A percentile compares a stretch with the other conserved stretches of the same genome.
These are phyloP conservation scores for Cephus pulcher DNA, from an alignment of 2,888 invertebrate genomes.

Conservation along the genomic window DNA sequence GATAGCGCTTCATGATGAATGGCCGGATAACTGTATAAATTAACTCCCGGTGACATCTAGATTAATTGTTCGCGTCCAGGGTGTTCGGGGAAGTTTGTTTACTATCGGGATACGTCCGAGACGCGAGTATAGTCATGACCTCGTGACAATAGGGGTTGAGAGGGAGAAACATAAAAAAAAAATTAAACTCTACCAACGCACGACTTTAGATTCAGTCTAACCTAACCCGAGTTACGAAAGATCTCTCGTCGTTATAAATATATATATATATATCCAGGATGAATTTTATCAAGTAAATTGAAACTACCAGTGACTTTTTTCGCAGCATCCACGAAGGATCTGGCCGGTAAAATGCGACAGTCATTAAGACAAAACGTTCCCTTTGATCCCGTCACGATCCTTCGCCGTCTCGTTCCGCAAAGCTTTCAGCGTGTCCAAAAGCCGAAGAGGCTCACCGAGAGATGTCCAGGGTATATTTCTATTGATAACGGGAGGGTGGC, in stretches of 20 bases:
- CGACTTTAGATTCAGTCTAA: not conserved
- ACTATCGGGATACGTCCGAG: not conserved
- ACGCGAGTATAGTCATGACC: not conserved
- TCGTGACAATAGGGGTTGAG: not conserved
- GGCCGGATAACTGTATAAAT: constrained; percentile 59
- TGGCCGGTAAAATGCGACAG: constrained; percentile 21
- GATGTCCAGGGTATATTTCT: constrained; percentile 26
- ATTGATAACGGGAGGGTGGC: constrained; percentile 45
- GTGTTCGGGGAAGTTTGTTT: constrained; percentile 4
- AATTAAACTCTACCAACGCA: not conserved
- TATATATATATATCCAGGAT: not conserved
- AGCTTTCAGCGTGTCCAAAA: constrained; percentile 19
- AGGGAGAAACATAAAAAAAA: not conserved
- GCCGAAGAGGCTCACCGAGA: constrained; percentile 12
- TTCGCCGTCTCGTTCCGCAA: not conserved
- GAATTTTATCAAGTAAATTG: not conserved
- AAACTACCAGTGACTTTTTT: not conserved
- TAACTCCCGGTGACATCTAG: constrained; percentile 61
- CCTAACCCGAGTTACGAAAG: no score
- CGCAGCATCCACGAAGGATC: not conserved
- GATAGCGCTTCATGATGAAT: constrained; percentile 59
- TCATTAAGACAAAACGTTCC: constrained; percentile 59
- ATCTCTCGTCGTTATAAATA: not conserved
- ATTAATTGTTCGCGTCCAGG: constrained; percentile 57
- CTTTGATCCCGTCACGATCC: constrained; percentile 63